These are phyloP conservation scores for Drosophila eugracilis DNA, from an alignment of 1,140 invertebrate species.

Conservation along the genomic window DNA sequence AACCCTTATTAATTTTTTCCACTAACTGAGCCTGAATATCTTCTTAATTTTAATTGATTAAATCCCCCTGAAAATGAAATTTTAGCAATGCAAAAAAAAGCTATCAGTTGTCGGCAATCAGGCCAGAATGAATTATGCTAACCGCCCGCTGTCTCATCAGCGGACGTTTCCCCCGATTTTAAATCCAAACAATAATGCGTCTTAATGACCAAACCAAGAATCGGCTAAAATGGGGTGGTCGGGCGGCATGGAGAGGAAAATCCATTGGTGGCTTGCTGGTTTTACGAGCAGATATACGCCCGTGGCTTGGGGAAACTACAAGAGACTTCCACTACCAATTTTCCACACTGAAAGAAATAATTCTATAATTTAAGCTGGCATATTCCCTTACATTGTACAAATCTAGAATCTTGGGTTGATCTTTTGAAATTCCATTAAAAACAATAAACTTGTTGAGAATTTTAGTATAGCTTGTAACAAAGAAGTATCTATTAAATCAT, in stretches of 20 bases:
- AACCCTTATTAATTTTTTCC: too few species aligned
- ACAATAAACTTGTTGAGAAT: too few species aligned
- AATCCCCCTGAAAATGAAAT: background rate
- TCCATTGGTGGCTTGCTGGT: constrained; percentile 64
- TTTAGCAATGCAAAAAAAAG: constrained; percentile 29
- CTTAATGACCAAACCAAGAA: constrained; percentile 61
- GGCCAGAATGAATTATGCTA: constrained; percentile 10
- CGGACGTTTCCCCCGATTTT: constrained; percentile 2
- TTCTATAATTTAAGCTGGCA: too few species aligned
- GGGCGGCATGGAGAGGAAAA: constrained; percentile 15
- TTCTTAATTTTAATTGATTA: constrained; percentile 7
- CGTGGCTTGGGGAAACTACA: constrained; percentile 37
- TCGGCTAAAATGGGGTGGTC: constrained; percentile 28
- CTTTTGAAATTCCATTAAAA: too few species aligned
- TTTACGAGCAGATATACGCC: constrained; percentile 58
- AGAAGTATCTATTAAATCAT: background rate
- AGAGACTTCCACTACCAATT: constrained; percentile 46
- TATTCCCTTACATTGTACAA: too few species aligned
- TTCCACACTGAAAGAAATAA: background rate
- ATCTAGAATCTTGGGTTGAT: too few species aligned
- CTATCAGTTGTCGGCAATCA: constrained; percentile 64
- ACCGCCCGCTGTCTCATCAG: constrained; percentile 12
- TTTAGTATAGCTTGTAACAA: too few species aligned
- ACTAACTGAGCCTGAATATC: background rate
- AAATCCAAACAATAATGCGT: constrained; percentile 59